Evolutionary conservation across 1,140 invertebrate species (phyloP), one percentile per base, ranked within the genome.

Genomic region (Ephestia elutella): DNA sequence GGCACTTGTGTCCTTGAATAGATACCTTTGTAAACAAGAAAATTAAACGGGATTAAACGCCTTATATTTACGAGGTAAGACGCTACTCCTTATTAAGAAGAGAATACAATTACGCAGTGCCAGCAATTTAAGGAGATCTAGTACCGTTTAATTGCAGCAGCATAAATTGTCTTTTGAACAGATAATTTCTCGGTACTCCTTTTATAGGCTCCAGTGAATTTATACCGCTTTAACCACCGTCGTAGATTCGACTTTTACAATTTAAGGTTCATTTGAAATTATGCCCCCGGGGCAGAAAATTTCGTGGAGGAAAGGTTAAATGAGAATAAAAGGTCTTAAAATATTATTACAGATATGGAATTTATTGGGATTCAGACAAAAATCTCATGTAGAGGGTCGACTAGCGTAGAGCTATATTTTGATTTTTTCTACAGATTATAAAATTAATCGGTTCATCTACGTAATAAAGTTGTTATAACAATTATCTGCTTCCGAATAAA

Each of bases 61-160:
- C 71, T 76, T 76, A 69, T 73, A 71, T 76, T 73, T 73, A 73
- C 71, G 68, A 76, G 68, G 68, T 69, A 73, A 71, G 66, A 69
- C 65, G 73, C 57, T 70, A 63, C 65, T 73, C 63, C 68, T 70
- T 73, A 73, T 71, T 73, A 73, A 69, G 63, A 63, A 64, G 65
- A 20, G 63, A 71, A 76, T 73, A 76, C 73, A 71, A 76, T 76
- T 76, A 76, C 66, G 68, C 68, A 73, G 68, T 71, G 35, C 57
- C 66, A 75, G 68, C 70, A 69, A 68, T 71, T 73, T 71, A 71
- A 71, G 71, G 65, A 76, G 73, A 76, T 69, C 68, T 71, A 76
- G 68, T 59, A 49, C 55, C 59, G 62, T 73, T 71, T 76, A 76
- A 76, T 76, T 73, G 70, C 66, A 68, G 51, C 62, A 56, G 54